These are phyloP conservation scores for Heliconius aoede DNA, from an alignment of 2,888 invertebrate species.

Conservation along the genomic window DNA sequence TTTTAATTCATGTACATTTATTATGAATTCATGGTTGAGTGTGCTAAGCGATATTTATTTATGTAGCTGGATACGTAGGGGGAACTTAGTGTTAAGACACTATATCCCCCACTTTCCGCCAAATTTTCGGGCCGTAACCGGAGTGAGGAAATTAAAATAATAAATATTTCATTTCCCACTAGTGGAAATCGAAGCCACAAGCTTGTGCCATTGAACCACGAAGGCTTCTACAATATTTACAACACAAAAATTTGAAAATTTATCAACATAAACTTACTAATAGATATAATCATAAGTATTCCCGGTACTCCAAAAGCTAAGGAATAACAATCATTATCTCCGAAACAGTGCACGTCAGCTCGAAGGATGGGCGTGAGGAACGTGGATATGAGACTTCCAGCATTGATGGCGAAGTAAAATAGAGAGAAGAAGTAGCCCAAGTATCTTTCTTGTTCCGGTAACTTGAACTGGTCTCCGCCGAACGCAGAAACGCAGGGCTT, in stretches of 20 bases:
- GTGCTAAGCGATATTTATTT: too few relatives aligned
- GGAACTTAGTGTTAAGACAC: too few relatives aligned
- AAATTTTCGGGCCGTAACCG: too few relatives aligned
- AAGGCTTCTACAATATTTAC: background rate
- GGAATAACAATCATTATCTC: slow-evolving; percentile 90
- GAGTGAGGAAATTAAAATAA: too few relatives aligned
- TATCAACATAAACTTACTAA: slow-evolving; percentile 83
- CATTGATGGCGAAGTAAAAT: slow-evolving; percentile 97
- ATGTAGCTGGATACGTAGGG: too few relatives aligned
- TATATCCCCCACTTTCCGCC: too few relatives aligned
- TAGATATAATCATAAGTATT: slow-evolving; percentile 91
- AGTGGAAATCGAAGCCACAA: too few relatives aligned
- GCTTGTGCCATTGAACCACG: too few relatives aligned
- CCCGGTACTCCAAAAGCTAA: slow-evolving; percentile 96
- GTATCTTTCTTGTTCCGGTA: slow-evolving; percentile 91
- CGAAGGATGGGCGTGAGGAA: slow-evolving; percentile 94
- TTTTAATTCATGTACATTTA: background rate
- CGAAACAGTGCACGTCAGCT: slow-evolving; percentile 90
- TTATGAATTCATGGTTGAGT: too few relatives aligned
- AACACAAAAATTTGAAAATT: background rate
- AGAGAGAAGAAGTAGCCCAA: slow-evolving; percentile 95
- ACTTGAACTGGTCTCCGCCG: slow-evolving; percentile 95
- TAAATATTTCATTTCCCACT: too few relatives aligned
- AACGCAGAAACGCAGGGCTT: slow-evolving; percentile 98
- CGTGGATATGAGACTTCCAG: slow-evolving; percentile 94